A percentile compares a stretch with the other conserved stretches of the same genome.
Evolutionary conservation across 2,113 vertebrate species (phyloP).

Genomic region (Ochotona curzoniae): DNA sequence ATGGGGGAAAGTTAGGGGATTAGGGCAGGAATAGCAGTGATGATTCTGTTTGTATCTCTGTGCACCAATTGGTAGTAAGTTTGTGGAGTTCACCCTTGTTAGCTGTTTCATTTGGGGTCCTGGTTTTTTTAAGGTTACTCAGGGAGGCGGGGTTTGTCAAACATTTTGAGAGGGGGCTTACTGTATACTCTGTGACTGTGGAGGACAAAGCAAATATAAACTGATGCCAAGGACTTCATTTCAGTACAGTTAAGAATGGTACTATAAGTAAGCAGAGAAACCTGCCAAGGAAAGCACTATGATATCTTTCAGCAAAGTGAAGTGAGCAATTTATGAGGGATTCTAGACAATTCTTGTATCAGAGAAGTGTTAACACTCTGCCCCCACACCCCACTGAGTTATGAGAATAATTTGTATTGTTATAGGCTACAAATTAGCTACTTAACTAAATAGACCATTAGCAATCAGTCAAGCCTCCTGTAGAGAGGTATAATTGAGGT

Average conservation of each 20-base stretch:
- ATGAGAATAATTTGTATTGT: not conserved
- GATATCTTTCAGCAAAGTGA: not conserved
- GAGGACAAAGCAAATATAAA: slow-evolving; percentile 13
- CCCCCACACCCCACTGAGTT: not conserved
- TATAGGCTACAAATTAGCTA: not conserved
- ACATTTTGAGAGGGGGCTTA: not conserved
- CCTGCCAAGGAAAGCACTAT: not conserved
- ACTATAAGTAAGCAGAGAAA: not conserved
- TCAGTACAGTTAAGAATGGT: not conserved
- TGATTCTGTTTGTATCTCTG: not conserved
- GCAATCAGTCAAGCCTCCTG: not conserved
- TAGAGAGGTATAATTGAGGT: slow-evolving; percentile 19
- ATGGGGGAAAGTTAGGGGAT: not conserved
- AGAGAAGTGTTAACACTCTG: not conserved
- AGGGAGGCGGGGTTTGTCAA: not conserved
- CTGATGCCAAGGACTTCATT: slow-evolving; percentile 1
- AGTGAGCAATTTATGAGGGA: not conserved
- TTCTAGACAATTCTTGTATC: not conserved
- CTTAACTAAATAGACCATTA: not conserved
- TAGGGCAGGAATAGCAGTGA: not conserved
- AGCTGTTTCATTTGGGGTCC: not conserved
- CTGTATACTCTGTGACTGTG: not conserved
- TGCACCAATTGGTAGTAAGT: not conserved
- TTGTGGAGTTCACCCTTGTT: not conserved
- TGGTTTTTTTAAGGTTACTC: slow-evolving; percentile 25